Percentiles rank a stretch among this genome's conserved stretches.
Conservation (phyloP, 2,888 invertebrate genomes). For the Meta bourneti region DNA sequence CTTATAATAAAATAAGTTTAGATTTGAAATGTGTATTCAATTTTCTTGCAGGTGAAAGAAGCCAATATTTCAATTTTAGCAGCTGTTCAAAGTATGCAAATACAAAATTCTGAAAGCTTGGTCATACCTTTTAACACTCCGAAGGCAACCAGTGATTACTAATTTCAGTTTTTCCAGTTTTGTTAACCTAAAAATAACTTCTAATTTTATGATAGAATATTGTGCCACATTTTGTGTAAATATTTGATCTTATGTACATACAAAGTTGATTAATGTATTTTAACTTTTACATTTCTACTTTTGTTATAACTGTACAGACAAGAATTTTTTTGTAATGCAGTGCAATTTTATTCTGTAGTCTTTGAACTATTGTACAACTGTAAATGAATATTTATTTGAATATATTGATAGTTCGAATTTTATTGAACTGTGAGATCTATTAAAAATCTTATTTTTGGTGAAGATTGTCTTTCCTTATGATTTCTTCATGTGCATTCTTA, state of each 20-base stretch:
- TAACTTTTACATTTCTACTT: conserved; percentile 21
- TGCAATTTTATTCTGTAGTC: not conserved
- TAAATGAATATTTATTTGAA: conserved; percentile 30
- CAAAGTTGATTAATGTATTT: conserved; percentile 16
- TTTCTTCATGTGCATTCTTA: not conserved
- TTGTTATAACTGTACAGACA: conserved; percentile 31
- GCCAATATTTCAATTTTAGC: conserved; percentile 33
- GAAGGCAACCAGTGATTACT: conserved; percentile 27
- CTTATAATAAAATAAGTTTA: not conserved
- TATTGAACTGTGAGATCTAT: conserved; percentile 23
- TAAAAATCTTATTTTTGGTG: conserved; percentile 34
- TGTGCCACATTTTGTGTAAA: conserved; percentile 35
- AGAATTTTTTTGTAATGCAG: not conserved
- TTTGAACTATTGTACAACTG: conserved; percentile 3
- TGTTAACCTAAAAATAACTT: not conserved
- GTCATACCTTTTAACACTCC: conserved; percentile 65
- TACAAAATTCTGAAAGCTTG: conserved; percentile 63
- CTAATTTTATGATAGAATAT: not conserved
- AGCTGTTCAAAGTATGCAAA: conserved; percentile 52
- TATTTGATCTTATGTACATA: conserved; percentile 39
- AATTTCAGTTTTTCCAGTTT: not conserved
- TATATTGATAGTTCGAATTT: conserved; percentile 25
- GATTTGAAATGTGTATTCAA: not conserved
- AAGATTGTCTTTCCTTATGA: not conserved
- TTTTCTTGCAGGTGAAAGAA: conserved; percentile 55